Evolutionary conservation across 2,888 invertebrate species (phyloP), one percentile per base, ranked within the genome.

Genomic region (Seira sanloemensis): DNA sequence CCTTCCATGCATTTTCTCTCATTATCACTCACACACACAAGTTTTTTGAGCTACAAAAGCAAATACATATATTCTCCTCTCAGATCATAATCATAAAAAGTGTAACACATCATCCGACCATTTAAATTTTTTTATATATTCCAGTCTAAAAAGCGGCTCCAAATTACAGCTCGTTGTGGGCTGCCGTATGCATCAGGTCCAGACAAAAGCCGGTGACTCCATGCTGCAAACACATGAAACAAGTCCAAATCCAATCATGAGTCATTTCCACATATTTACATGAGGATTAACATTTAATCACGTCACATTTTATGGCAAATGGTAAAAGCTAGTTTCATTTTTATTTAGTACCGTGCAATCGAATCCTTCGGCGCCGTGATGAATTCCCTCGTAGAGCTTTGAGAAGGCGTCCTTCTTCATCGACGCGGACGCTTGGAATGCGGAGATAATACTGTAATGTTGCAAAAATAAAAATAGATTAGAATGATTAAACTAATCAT

Each of bases 341-440:
- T n/a, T n/a, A n/a, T n/a, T n/a, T n/a, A n/a, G n/a, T 85, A 88
- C 89, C 78, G 88, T 88, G 87, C 88, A 89, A 69, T 88, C 88
- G 66, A 86, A 86, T 18, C 89, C 88, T 19, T 86, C 88, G 69
- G 86, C 80, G 62, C 89, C 89, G 24, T 84, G 85, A 78, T 89
- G 86, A 46, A 86, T 78, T n/a, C 78, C 74, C 67, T 88, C 88
- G 73, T 88, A 89, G 12, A 89, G 66, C 46, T 79, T 72, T 2
- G 88, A 87, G 65, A 89, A 89, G 4, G 87, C 88, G 58, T 88
- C 87, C 71, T 85, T 84, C 58, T 87, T 86, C 85, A 87, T 87
- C 0, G 72, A 72, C n/a, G 84, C 84, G 0, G 87, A 87, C 18
- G 87, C 86, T 77, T 89, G 89, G 86, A 89, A 89, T 0, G 89